These are phyloP conservation scores for Drosophila helvetica DNA, from an alignment of 2,888 invertebrate genomes.

Conservation along the genomic window DNA sequence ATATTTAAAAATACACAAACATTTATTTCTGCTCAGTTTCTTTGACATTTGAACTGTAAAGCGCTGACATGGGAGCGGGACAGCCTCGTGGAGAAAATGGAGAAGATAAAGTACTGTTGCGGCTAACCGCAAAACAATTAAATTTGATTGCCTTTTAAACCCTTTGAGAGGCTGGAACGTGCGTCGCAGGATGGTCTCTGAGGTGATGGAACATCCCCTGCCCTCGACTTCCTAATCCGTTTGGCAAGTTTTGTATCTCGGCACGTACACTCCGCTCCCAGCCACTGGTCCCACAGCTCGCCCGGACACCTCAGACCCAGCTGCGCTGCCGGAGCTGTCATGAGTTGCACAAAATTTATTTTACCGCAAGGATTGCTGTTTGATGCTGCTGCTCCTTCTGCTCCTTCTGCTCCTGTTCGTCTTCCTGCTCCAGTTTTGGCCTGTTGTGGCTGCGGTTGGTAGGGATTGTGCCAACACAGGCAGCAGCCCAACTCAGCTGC, in stretches of 20 bases:
- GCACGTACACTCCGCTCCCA: constrained; percentile 60
- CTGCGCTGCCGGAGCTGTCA: constrained; percentile 54
- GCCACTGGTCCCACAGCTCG: constrained; percentile 11
- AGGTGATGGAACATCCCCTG: constrained; percentile 8
- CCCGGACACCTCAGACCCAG: constrained; percentile 34
- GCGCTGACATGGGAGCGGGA: background rate
- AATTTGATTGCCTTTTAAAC: constrained; percentile 75
- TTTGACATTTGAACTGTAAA: constrained; percentile 19
- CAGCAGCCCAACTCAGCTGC: constrained; percentile 55
- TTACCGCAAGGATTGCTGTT: constrained; percentile 68
- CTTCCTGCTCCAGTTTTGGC: background rate
- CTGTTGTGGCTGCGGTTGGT: constrained; percentile 34
- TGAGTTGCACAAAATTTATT: constrained; percentile 74
- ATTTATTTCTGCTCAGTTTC: constrained; percentile 27
- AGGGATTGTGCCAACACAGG: constrained; percentile 48
- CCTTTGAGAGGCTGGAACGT: constrained; percentile 45
- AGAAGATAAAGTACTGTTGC: constrained; percentile 46
- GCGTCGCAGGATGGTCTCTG: constrained; percentile 7
- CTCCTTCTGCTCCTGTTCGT: background rate
- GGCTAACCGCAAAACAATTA: constrained; percentile 71
- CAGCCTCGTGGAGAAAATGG: background rate
- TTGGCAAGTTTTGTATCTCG: constrained; percentile 64
- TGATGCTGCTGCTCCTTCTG: constrained; percentile 33
- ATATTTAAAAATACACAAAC: constrained; percentile 28
- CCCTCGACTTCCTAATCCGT: constrained; percentile 61